Percentiles rank a stretch among this genome's conserved stretches.
phyloP scores from a whole-genome alignment of 2,888 invertebrate genomes.

The Dolichomitus sp. region DNA sequence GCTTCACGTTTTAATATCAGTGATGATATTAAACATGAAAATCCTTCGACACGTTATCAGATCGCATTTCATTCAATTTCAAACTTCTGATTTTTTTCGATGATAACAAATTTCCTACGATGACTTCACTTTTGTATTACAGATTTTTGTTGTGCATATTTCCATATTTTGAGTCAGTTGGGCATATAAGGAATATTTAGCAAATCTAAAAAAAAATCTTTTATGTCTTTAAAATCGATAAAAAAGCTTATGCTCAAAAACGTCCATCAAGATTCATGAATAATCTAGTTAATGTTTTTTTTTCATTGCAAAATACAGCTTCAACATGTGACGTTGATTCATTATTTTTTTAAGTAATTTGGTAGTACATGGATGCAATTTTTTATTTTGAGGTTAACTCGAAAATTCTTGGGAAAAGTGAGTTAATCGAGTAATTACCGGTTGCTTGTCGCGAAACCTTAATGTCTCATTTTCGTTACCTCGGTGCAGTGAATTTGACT shows the following conservation, averaged over 20 bases:
- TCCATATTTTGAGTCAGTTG: no score
- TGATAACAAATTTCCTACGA: neutral
- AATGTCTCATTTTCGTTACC: conserved; percentile 66
- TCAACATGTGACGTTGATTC: neutral
- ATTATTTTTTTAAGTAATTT: neutral
- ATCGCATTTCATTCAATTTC: neutral
- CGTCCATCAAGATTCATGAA: no score
- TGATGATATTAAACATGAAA: neutral
- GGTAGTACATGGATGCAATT: neutral
- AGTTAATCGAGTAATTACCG: conserved; percentile 36
- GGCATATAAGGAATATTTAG: no score
- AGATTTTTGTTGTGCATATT: no score
- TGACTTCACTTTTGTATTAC: no score
- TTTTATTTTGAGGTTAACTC: neutral
- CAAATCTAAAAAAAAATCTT: no score
- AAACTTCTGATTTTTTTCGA: neutral
- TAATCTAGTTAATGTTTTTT: neutral
- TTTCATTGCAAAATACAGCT: neutral
- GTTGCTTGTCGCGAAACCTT: conserved; percentile 20
- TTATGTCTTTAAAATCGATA: no score
- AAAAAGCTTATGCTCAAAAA: no score
- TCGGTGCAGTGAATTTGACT: conserved; percentile 8
- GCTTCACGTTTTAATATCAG: conserved; percentile 26
- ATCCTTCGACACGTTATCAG: neutral
- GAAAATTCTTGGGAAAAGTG: neutral